A percentile compares a stretch with the other conserved stretches of the same genome.
phyloP scores from a whole-genome alignment of 1,140 invertebrate genomes.

The Cherax destructor region DNA sequence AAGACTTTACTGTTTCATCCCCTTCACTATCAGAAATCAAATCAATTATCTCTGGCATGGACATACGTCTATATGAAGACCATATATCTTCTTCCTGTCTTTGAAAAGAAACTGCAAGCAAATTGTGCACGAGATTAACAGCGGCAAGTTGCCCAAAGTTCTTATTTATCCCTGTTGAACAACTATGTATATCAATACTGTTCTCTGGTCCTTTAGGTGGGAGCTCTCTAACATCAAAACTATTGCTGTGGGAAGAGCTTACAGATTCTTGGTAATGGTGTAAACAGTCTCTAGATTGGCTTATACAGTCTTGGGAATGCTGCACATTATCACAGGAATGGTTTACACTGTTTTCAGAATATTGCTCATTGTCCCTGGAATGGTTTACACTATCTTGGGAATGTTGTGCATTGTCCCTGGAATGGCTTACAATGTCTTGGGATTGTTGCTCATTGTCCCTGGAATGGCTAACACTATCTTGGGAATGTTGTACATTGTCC shows the following conservation, averaged over 20 bases:
- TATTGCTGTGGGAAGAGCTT: no score
- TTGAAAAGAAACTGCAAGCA: neutral
- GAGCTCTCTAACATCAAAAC: no score
- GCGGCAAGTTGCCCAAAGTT: neutral
- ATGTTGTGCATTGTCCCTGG: neutral
- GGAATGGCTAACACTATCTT: neutral
- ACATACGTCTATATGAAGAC: neutral
- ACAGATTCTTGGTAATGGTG: no score
- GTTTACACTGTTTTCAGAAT: neutral
- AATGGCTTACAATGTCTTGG: neutral
- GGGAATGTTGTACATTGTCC: no score
- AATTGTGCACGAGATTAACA: neutral
- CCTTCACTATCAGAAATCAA: neutral
- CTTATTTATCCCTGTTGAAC: neutral
- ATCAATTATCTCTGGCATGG: neutral
- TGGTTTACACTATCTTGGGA: neutral
- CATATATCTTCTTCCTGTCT: neutral
- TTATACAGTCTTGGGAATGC: no score
- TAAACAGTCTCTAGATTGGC: no score
- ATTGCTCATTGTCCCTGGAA: neutral
- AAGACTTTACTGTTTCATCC: neutral
- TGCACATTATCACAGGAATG: no score
- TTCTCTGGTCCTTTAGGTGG: neutral
- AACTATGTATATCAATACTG: neutral
- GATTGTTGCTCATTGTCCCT: neutral